A percentile compares a stretch with the other conserved stretches of the same genome.
Conservation (phyloP, 2,797 vertebrate species). For the Cercopithecus hamlyni region DNA sequence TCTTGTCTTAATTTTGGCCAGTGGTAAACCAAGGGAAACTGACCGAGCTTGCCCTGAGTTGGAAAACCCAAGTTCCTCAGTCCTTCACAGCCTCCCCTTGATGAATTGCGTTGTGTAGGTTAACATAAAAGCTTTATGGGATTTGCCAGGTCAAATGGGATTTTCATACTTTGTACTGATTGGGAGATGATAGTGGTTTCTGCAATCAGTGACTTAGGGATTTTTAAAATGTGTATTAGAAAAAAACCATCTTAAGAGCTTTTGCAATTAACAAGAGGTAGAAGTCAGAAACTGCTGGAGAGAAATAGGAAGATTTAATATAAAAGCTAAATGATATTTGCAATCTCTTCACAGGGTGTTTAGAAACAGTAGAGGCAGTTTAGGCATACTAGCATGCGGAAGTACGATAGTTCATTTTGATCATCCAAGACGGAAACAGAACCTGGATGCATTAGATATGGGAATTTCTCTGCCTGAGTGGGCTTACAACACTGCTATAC, state of each 20-base stretch:
- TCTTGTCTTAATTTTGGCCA: neutral
- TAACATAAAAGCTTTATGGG: neutral
- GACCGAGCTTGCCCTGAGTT: neutral
- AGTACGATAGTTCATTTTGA: neutral
- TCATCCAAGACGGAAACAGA: neutral
- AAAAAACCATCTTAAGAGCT: neutral
- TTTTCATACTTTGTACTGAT: neutral
- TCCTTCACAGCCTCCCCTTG: neutral
- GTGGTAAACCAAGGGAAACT: neutral
- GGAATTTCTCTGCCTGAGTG: neutral
- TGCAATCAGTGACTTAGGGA: neutral
- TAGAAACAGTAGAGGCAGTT: neutral
- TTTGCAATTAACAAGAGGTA: neutral
- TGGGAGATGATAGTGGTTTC: neutral
- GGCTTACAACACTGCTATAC: neutral
- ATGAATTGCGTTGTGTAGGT: neutral
- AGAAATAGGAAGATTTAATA: neutral
- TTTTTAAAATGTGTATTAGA: neutral
- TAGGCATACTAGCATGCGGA: neutral
- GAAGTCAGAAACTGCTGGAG: neutral
- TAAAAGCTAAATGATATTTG: neutral
- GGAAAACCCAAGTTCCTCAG: neutral
- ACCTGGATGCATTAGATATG: neutral
- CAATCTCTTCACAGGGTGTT: neutral
- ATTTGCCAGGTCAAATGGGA: neutral